Base-by-base conservation (phyloP, 1,140 invertebrate species). In the Papilio xuthus region DNA sequence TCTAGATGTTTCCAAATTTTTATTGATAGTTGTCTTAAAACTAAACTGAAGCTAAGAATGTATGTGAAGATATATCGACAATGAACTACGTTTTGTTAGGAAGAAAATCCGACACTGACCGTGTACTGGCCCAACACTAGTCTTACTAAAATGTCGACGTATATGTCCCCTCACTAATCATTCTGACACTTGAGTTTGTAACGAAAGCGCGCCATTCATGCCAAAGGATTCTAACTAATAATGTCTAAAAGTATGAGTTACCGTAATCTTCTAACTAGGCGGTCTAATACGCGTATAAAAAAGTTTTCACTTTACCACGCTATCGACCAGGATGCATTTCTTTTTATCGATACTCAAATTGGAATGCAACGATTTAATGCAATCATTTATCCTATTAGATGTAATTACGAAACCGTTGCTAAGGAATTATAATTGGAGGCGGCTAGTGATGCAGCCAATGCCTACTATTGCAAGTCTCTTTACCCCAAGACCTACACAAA, bases 301-400 rank as follows among this genome's bases (percentile, higher is more conserved):
- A 76, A 41, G 8, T 20, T 60, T 72, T 28, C 72, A 74, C 44
- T 28, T 23, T 9, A n/a, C 50, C 18, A 37, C 26, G 82, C 78
- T 76, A 81, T 81, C 77, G 37, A 79, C 79, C 83, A 80, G 81
- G 81, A 84, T 77, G 80, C 77, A 81, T 78, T 79, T 80, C 81
- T 82, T 83, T 82, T 81, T 81, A 70, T 74, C 80, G 78, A 72
- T 47, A 71, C 81, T 82, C 69, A 80, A 83, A 69, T 83, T 41
- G 82, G 83, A 78, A 75, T 56, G 69, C 77, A 75, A 79, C 79
- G 80, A 84, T 83, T 86, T 84, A 81, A 83, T 77, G 79, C 72
- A 79, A 85, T 84, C 84, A 78, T 76, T 84, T 80, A 80, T 79
- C 80, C 78, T 82, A 84, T 86, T 84, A 83, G 76, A 60, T 73